Conservation (phyloP, 1,140 invertebrate species). For the Pectinophora gossypiella region DNA sequence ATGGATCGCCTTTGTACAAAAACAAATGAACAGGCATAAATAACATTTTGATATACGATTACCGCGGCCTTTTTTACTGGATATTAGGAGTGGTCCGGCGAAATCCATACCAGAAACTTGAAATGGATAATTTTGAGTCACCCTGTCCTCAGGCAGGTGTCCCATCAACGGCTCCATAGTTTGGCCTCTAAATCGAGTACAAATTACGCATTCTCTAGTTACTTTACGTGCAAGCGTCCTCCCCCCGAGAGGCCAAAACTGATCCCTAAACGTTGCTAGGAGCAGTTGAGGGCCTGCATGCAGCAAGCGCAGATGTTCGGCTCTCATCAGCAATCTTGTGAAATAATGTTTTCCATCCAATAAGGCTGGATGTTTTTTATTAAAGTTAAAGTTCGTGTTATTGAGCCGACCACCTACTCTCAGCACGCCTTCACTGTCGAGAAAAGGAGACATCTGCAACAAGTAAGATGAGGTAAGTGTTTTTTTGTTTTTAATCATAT, state of each 20-base stretch:
- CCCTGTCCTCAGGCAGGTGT: constrained; percentile 3
- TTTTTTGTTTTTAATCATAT: too few species aligned
- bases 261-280: constrained; percentile 2
- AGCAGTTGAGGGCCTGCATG: constrained; percentile 10
- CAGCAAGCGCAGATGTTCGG: background rate
- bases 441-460: too few species aligned
- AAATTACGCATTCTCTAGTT: constrained; percentile 2
- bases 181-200: constrained; percentile 6
- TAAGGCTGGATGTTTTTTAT: too few species aligned
- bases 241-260: constrained; percentile 10
- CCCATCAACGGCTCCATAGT: constrained; percentile 16
- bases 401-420: too few species aligned
- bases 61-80: constrained; percentile 22
- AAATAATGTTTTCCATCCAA: background rate
- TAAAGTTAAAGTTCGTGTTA: too few species aligned
- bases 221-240: constrained; percentile 1
- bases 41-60: constrained; percentile 26
- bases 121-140: constrained; percentile 13
- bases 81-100: constrained; percentile 25
- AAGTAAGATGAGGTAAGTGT: too few species aligned
- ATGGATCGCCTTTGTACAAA: constrained; percentile 29
- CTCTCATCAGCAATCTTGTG: too few species aligned
- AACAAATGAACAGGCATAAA: constrained; percentile 35
- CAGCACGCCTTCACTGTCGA: too few species aligned
- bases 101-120: constrained; percentile 23